Evolutionary conservation across 2,888 invertebrate species (phyloP).

Genomic region (Dolichomitus sp.): DNA sequence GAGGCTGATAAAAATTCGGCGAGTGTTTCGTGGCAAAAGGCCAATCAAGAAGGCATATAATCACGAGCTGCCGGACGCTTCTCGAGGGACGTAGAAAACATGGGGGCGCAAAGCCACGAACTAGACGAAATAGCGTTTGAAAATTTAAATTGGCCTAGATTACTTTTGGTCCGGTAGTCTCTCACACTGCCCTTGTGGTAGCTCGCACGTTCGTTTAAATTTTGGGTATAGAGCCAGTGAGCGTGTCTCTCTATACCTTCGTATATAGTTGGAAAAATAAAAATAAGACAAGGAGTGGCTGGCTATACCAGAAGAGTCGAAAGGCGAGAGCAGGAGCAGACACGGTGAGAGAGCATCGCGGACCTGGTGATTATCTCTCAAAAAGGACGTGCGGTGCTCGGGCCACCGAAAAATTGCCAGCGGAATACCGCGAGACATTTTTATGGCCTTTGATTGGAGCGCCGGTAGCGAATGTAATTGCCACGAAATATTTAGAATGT

Average conservation of each 20-base stretch:
- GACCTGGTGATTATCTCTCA: constrained; percentile 69
- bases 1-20: constrained; percentile 76
- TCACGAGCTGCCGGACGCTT: constrained; percentile 69
- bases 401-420: constrained; percentile 83
- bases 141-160: constrained; percentile 83
- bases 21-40: constrained; percentile 74
- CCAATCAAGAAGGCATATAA: constrained; percentile 80
- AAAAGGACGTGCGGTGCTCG: constrained; percentile 65
- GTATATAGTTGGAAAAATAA: constrained; percentile 9
- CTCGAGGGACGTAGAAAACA: constrained; percentile 22
- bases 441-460: constrained; percentile 75
- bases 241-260: constrained; percentile 26
- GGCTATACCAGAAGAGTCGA: not conserved
- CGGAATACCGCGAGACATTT: constrained; percentile 78
- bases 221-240: constrained; percentile 20
- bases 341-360: constrained; percentile 35
- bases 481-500: constrained; percentile 78
- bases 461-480: constrained; percentile 78
- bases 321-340: not conserved
- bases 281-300: not conserved
- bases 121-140: constrained; percentile 74
- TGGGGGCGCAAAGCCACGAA: constrained; percentile 66
- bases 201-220: constrained; percentile 31
- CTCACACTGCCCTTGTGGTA: constrained; percentile 6
- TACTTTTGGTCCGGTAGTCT: constrained; percentile 68